Conservation (phyloP, 2,113 vertebrate species). For the human region DNA sequence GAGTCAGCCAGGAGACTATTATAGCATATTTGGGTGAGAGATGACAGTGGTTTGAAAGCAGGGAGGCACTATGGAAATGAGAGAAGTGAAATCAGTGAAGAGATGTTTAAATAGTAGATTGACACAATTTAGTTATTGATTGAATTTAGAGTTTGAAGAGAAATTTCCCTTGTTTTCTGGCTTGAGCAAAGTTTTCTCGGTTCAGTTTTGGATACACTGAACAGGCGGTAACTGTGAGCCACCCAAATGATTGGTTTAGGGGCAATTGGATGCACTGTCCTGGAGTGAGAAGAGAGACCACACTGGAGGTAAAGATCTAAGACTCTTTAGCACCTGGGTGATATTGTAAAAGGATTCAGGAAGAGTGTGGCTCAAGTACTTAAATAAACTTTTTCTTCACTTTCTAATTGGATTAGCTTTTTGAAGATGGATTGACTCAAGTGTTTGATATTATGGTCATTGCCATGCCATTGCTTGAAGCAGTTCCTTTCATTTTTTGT, state of each 20-base stretch:
- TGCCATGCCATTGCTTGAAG: not conserved
- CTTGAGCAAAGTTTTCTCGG: not conserved
- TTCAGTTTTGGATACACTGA: not conserved
- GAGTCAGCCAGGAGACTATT: no score
- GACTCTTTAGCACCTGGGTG: not conserved
- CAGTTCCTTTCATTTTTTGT: not conserved
- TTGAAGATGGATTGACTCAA: not conserved
- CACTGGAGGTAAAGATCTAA: not conserved
- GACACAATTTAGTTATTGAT: not conserved
- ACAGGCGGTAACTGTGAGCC: not conserved
- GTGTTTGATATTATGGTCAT: not conserved
- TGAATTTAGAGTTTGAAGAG: not conserved
- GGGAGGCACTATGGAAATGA: not conserved
- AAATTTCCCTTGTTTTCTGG: not conserved
- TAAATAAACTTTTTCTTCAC: not conserved
- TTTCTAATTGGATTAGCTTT: not conserved
- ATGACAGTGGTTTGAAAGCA: not conserved
- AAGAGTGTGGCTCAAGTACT: not conserved
- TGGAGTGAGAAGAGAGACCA: not conserved
- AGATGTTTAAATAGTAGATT: not conserved
- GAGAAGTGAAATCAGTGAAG: not conserved
- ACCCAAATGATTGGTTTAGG: not conserved
- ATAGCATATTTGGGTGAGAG: not conserved
- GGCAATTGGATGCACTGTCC: accelerated
- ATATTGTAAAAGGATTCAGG: not conserved